Percentiles rank a stretch among this genome's conserved stretches.
Conservation (phyloP, 1,140 invertebrate species). For the Hycleus cichorii region DNA sequence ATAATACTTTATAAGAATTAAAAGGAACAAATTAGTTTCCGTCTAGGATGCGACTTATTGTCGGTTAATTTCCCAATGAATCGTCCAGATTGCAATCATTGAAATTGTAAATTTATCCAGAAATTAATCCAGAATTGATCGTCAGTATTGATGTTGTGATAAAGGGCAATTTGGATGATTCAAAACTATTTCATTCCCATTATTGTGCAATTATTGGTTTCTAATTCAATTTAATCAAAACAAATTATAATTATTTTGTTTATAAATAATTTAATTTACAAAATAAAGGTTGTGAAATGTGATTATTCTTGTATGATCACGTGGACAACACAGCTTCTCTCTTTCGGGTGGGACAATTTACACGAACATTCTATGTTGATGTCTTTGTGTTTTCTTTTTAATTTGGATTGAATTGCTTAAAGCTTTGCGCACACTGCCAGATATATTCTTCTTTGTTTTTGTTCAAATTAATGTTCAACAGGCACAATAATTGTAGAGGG, state of each 20-base stretch:
- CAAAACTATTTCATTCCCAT: not conserved
- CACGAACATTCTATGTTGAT: slow-evolving; percentile 37
- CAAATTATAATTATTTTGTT: slow-evolving; percentile 22
- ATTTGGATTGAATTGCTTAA: slow-evolving; percentile 11
- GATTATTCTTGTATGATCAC: slow-evolving; percentile 8
- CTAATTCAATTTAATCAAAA: slow-evolving; percentile 13
- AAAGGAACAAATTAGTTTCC: no score
- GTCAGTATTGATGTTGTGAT: no score
- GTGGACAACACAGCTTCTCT: not conserved
- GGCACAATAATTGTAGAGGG: no score
- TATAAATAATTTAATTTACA: slow-evolving; percentile 23
- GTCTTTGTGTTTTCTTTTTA: slow-evolving; percentile 16
- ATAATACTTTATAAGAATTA: slow-evolving; percentile 12
- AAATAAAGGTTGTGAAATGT: slow-evolving; percentile 34
- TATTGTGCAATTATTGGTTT: slow-evolving; percentile 8
- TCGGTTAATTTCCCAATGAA: no score
- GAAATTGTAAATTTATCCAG: no score
- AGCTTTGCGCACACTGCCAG: slow-evolving; percentile 12
- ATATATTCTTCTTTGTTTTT: no score
- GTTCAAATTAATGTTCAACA: no score
- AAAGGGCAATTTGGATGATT: no score
- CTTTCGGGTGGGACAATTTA: slow-evolving; percentile 17
- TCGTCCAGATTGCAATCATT: no score
- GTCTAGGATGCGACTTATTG: no score
- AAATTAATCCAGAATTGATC: no score